These are phyloP conservation scores for Hypotaenidia okinawae DNA, from an alignment of 2,797 vertebrate genomes.

Conservation along the genomic window DNA sequence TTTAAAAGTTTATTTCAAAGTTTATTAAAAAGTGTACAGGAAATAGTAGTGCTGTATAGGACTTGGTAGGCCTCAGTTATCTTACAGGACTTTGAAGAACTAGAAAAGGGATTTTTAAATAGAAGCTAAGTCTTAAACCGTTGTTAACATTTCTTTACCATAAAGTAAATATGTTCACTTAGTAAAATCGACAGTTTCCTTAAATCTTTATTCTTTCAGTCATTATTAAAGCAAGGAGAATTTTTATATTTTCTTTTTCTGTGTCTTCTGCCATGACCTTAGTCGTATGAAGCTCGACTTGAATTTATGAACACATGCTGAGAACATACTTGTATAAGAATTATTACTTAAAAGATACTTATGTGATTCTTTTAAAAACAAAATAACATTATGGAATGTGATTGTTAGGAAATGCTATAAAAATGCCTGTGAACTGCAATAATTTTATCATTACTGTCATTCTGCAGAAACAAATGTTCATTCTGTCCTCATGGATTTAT, in stretches of 20 bases:
- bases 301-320: neutral
- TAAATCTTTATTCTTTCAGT: neutral
- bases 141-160: neutral
- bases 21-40: neutral
- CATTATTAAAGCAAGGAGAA: neutral
- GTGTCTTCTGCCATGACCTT: neutral
- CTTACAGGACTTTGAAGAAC: neutral
- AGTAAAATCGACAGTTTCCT: neutral
- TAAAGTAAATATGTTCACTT: neutral
- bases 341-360: neutral
- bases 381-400: neutral
- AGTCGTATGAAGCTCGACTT: neutral
- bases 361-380: neutral
- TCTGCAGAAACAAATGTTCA: neutral
- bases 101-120: neutral
- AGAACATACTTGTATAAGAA: neutral
- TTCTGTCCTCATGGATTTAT: neutral
- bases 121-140: neutral
- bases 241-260: neutral
- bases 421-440: neutral
- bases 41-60: neutral
- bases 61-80: neutral
- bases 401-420: neutral
- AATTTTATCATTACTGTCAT: neutral
- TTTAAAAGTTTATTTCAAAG: neutral